These are phyloP conservation scores for Oscheius sp. DNA, from an alignment of 2,888 invertebrate species.

Conservation along the genomic window DNA sequence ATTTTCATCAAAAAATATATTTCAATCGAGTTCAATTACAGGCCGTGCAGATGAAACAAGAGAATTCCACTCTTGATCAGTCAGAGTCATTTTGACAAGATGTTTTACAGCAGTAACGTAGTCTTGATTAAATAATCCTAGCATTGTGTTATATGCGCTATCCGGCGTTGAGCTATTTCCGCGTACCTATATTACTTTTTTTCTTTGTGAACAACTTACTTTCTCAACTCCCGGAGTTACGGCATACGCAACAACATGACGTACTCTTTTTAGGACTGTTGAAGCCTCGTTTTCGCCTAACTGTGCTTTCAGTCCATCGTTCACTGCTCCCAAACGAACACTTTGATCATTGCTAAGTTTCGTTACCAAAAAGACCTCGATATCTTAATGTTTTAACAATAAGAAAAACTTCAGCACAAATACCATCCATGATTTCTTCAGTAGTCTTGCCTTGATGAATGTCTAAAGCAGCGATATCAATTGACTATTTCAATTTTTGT, in stretches of 20 bases:
- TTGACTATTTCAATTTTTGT: background rate
- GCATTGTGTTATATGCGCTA: slow-evolving; percentile 19
- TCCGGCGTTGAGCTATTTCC: slow-evolving; percentile 20
- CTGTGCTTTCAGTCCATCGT: background rate
- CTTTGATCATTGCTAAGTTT: slow-evolving; percentile 7
- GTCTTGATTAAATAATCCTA: slow-evolving; percentile 6
- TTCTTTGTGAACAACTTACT: background rate
- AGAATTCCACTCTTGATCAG: slow-evolving; percentile 20
- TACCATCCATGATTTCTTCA: slow-evolving; percentile 13
- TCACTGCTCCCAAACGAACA: background rate
- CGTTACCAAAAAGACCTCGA: background rate
- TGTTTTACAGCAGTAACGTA: slow-evolving; percentile 26
- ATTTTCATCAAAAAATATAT: background rate
- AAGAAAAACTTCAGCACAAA: background rate
- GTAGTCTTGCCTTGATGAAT: slow-evolving; percentile 26
- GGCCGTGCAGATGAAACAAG: slow-evolving; percentile 6
- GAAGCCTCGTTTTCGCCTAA: slow-evolving; percentile 1
- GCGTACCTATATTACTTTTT: background rate
- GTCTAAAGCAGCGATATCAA: slow-evolving; percentile 23
- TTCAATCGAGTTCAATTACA: slow-evolving; percentile 16
- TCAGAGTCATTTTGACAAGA: slow-evolving; percentile 22
- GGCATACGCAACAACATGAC: slow-evolving; percentile 22
- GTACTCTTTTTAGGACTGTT: background rate
- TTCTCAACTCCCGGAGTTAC: slow-evolving; percentile 20
- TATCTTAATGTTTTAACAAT: background rate